Conservation (phyloP, 2,888 invertebrate species). For the Nephrotoma flavescens region DNA sequence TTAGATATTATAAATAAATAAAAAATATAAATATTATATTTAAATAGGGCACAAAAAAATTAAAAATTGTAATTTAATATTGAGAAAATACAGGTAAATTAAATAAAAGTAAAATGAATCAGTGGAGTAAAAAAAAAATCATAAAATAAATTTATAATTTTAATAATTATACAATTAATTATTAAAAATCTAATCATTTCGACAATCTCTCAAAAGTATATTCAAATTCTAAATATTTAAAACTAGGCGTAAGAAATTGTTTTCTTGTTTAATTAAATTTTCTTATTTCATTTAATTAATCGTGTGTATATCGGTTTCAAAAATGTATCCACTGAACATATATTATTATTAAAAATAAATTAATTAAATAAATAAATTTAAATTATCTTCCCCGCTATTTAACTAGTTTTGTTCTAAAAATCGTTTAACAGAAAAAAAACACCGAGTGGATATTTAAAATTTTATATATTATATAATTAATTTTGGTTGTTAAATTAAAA, state of each 20-base stretch:
- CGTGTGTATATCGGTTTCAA: not conserved
- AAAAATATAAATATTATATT: not conserved
- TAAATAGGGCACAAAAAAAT: conserved; percentile 5
- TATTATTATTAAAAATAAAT: not conserved
- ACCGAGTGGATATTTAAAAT: not conserved
- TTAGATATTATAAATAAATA: not conserved
- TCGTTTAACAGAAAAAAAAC: not conserved
- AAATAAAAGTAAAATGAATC: not conserved
- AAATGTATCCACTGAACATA: not conserved
- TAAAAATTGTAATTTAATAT: conserved; percentile 1
- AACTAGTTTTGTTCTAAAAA: not conserved
- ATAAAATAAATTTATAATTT: not conserved
- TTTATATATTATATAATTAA: not conserved
- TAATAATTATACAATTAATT: not conserved
- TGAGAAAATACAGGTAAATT: not conserved
- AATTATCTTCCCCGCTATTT: not conserved
- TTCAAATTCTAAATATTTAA: not conserved
- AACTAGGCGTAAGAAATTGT: not conserved
- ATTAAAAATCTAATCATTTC: not conserved
- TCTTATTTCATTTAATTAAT: not conserved
- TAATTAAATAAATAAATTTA: not conserved
- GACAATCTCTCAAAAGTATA: not conserved
- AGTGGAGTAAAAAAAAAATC: not conserved
- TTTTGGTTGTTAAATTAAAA: not conserved
- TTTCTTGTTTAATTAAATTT: not conserved